phyloP scores from a whole-genome alignment of 2,888 invertebrate genomes.

The Anagyrus pseudococci region DNA sequence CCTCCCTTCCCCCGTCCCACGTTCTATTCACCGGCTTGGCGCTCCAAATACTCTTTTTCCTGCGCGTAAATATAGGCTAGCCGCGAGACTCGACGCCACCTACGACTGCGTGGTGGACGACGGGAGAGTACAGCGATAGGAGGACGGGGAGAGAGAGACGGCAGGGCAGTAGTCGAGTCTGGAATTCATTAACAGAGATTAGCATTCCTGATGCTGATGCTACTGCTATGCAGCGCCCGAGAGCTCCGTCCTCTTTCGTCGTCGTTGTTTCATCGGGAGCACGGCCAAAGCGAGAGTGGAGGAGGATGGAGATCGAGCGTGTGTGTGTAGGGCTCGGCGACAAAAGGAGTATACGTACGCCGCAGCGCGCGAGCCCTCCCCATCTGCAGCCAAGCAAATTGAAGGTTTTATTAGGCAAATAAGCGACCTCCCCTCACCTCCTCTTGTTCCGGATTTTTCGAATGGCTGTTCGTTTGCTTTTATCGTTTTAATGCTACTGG shows the following conservation, averaged over 20 bases:
- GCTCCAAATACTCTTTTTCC: constrained; percentile 15
- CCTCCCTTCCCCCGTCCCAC: not conserved
- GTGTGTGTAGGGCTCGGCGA: not conserved
- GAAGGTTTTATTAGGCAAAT: constrained; percentile 7
- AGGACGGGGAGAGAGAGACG: not conserved
- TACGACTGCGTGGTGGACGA: constrained; percentile 18
- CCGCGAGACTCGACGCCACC: not conserved
- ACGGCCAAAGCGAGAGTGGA: not conserved
- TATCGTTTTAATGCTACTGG: not conserved
- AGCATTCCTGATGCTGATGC: too few species aligned
- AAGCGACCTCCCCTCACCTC: not conserved
- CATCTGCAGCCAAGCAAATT: constrained; percentile 3
- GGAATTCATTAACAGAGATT: too few species aligned
- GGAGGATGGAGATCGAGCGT: not conserved
- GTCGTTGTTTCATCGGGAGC: not conserved
- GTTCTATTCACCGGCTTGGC: constrained; percentile 17
- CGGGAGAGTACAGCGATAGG: constrained; percentile 1
- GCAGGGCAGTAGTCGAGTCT: too few species aligned
- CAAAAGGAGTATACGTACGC: constrained; percentile 1
- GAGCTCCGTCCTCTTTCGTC: too few species aligned
- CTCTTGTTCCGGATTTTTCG: too few species aligned
- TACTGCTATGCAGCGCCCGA: too few species aligned
- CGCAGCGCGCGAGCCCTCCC: not conserved
- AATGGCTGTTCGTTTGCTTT: not conserved
- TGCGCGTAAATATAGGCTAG: not conserved